Conservation (phyloP, 1,140 invertebrate genomes). For the Ostrea edulis region DNA sequence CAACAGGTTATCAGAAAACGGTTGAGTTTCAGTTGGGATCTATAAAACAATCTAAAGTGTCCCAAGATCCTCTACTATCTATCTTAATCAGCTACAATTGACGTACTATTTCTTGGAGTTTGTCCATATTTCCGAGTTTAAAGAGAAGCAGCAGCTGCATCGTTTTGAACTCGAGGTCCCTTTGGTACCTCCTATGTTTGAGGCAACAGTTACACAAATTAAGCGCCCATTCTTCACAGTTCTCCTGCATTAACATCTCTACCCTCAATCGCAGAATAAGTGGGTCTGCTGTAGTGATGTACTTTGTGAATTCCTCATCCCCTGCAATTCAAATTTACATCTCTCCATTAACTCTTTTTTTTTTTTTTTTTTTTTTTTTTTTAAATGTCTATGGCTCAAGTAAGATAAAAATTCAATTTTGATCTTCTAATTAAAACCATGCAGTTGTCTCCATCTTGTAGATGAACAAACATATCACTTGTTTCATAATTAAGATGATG, state of each 20-base stretch:
- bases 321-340: neutral
- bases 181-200: slow-evolving; percentile 60
- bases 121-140: slow-evolving; percentile 64
- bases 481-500: no score
- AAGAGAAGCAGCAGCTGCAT: slow-evolving; percentile 67
- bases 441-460: no score
- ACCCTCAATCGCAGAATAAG: slow-evolving; percentile 70
- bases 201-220: slow-evolving; percentile 70
- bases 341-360: no score
- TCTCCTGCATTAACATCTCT: slow-evolving; percentile 70
- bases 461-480: no score
- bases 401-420: no score
- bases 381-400: neutral
- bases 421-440: neutral
- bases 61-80: no score
- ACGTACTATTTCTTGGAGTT: slow-evolving; percentile 69
- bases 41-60: no score
- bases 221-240: slow-evolving; percentile 72
- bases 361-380: neutral
- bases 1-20: no score
- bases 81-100: neutral
- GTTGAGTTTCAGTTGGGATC: no score
- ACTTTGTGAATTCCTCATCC: slow-evolving; percentile 42
- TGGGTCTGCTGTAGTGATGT: slow-evolving; percentile 66
- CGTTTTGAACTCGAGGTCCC: slow-evolving; percentile 62